Conservation (phyloP, 2,888 invertebrate genomes). For the Callimorpha dominula region DNA sequence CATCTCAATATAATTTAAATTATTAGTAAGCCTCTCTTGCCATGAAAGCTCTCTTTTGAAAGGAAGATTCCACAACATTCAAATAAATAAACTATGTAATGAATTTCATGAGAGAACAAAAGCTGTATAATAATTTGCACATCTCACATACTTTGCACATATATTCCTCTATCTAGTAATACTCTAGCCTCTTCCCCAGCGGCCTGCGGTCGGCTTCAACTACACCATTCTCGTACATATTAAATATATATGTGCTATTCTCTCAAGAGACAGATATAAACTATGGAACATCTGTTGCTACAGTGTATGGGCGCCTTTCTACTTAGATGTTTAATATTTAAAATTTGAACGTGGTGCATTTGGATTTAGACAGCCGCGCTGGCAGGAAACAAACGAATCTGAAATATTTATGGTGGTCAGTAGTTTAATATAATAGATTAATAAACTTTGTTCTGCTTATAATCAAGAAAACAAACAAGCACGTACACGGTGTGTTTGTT, state of each 20-base stretch:
- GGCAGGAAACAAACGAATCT: not conserved
- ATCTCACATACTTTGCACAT: not conserved
- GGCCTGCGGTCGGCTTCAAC: constrained; percentile 14
- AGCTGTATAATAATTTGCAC: not conserved
- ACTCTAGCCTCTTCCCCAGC: constrained; percentile 11
- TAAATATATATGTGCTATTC: constrained; percentile 12
- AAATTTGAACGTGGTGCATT: not conserved
- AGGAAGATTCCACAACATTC: not conserved
- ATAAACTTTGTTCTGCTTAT: too few relatives aligned
- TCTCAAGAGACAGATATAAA: constrained; percentile 7
- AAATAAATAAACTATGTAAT: not conserved
- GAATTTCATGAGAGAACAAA: not conserved
- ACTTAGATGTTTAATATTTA: constrained; percentile 3
- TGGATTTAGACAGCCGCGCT: not conserved
- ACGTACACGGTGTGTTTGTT: too few relatives aligned
- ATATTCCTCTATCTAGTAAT: not conserved
- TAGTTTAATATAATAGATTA: too few relatives aligned
- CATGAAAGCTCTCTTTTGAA: not conserved
- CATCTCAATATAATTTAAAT: not conserved
- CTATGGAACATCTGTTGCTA: constrained; percentile 2
- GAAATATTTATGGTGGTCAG: too few relatives aligned
- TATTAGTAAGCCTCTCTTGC: not conserved
- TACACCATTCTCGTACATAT: constrained; percentile 9
- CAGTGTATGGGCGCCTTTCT: not conserved
- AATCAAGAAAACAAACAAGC: too few relatives aligned